Evolutionary conservation across 2,888 invertebrate species (phyloP).

Genomic region (Dynastes maya): DNA sequence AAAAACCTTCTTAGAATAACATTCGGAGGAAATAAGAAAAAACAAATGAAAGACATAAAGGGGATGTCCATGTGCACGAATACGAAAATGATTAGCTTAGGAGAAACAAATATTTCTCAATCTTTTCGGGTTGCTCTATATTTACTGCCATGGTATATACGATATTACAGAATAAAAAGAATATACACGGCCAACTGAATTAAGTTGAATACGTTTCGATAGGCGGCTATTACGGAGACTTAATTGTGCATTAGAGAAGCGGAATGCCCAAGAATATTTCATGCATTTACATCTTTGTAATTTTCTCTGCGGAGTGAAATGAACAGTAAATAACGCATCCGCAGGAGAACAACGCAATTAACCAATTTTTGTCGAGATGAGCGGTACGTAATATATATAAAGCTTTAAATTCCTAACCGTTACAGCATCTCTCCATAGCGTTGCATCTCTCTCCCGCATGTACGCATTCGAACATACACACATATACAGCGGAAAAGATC

Average conservation of each 20-base stretch:
- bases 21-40: too few species aligned
- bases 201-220: too few species aligned
- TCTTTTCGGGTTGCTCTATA: too few species aligned
- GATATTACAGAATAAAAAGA: too few species aligned
- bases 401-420: slow-evolving; percentile 46
- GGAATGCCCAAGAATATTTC: not conserved
- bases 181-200: too few species aligned
- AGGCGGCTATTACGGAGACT: too few species aligned
- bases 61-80: too few species aligned
- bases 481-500: slow-evolving; percentile 34
- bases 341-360: slow-evolving; percentile 39
- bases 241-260: not conserved
- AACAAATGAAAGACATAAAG: too few species aligned
- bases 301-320: not conserved
- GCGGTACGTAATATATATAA: slow-evolving; percentile 32
- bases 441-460: slow-evolving; percentile 16
- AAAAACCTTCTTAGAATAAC: too few species aligned
- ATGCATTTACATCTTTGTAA: slow-evolving; percentile 30
- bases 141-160: too few species aligned
- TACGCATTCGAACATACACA: slow-evolving; percentile 9
- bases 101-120: too few species aligned
- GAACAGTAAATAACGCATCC: slow-evolving; percentile 21
- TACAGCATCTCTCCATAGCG: slow-evolving; percentile 5
- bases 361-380: slow-evolving; percentile 31
- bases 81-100: too few species aligned